These are phyloP conservation scores for Sebastiscus tertius DNA, from an alignment of 2,797 vertebrate genomes.

Conservation along the genomic window DNA sequence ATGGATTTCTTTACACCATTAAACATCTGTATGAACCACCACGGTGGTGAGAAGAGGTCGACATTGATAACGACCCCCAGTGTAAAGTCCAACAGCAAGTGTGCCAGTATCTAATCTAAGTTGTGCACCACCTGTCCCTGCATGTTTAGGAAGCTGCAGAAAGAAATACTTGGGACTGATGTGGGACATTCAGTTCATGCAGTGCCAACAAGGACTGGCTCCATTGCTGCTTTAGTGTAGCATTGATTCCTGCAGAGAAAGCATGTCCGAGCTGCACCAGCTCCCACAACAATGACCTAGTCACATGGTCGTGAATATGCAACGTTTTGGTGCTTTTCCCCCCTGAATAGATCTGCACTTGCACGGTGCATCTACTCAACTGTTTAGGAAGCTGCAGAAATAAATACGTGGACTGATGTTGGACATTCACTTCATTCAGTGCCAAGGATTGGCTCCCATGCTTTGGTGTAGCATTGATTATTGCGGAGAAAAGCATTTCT, in stretches of 20 bases:
- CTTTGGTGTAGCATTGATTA: not conserved
- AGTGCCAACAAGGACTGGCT: slow-evolving; percentile 1
- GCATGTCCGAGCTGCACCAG: no score
- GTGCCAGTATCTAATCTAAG: slow-evolving; percentile 22
- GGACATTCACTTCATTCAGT: not conserved
- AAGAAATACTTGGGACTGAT: slow-evolving; percentile 5
- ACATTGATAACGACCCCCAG: not conserved
- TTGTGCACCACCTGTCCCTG: slow-evolving; percentile 9
- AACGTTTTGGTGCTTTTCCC: no score
- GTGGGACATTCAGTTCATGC: not conserved
- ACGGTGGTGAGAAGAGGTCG: not conserved
- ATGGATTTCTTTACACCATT: accelerated
- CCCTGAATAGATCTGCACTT: no score
- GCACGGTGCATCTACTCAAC: no score
- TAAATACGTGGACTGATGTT: not conserved
- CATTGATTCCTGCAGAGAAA: no score
- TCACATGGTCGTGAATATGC: not conserved
- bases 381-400: not conserved
- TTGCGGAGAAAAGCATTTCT: not conserved
- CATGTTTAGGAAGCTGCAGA: slow-evolving; percentile 5
- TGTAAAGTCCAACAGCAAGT: slow-evolving; percentile 3
- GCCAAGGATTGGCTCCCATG: not conserved
- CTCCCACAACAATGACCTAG: not conserved
- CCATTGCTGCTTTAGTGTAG: no score
- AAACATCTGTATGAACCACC: not conserved